phyloP scores from a whole-genome alignment of 2,888 invertebrate genomes.

The Ashinkailepas kermadecensis region DNA sequence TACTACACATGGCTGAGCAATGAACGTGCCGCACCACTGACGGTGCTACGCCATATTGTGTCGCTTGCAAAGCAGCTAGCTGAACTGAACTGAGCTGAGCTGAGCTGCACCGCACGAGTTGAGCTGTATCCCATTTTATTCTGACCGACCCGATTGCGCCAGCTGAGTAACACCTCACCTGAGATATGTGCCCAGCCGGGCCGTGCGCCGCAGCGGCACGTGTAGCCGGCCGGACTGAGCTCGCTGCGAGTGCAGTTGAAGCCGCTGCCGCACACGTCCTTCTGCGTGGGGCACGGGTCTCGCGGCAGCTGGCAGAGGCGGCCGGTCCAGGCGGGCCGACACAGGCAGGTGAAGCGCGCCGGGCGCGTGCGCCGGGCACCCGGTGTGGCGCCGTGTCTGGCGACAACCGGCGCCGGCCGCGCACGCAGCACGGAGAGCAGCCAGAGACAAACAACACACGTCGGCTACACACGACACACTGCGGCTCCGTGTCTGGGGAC shows the following conservation, averaged over 20 bases:
- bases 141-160: background rate
- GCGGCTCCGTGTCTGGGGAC: background rate
- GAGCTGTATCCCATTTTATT: too few relatives aligned
- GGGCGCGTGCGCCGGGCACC: background rate
- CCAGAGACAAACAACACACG: too few relatives aligned
- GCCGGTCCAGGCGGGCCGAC: constrained; percentile 3
- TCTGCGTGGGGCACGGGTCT: background rate
- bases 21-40: too few relatives aligned
- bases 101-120: too few relatives aligned
- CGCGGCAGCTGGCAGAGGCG: background rate
- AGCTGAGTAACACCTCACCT: background rate
- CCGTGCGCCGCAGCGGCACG: background rate
- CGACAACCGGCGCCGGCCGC: too few relatives aligned
- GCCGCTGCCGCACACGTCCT: background rate
- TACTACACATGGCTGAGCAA: too few relatives aligned
- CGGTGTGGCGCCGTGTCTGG: constrained; percentile 21
- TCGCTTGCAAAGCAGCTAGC: too few relatives aligned
- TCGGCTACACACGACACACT: constrained; percentile 5
- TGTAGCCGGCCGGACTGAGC: background rate
- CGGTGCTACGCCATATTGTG: too few relatives aligned
- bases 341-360: constrained; percentile 7
- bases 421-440: too few relatives aligned
- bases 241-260: constrained; percentile 6
- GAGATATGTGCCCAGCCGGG: background rate
- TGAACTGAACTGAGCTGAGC: too few relatives aligned